phyloP scores from a whole-genome alignment of 1,140 invertebrate genomes.

The Helicoverpa armigera region DNA sequence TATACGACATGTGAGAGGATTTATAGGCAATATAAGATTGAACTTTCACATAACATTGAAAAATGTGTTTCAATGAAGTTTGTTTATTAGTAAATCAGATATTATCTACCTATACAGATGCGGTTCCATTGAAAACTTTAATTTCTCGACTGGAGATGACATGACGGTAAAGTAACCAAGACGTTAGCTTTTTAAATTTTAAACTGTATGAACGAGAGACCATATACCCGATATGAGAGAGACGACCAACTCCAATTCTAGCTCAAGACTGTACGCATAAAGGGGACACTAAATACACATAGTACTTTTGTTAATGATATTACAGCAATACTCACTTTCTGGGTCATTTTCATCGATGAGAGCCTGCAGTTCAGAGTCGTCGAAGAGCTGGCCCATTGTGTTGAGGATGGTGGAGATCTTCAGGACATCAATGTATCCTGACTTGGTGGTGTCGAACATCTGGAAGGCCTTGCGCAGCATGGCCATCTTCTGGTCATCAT shows the following conservation, averaged over 20 bases:
- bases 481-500: slow-evolving; percentile 94
- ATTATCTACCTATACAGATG: background rate
- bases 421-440: slow-evolving; percentile 95
- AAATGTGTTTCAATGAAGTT: background rate
- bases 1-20: background rate
- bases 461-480: slow-evolving; percentile 97
- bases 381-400: slow-evolving; percentile 97
- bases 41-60: background rate
- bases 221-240: no score
- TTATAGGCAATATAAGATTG: background rate
- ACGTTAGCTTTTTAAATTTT: no score
- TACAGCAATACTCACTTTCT: slow-evolving; percentile 87
- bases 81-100: background rate
- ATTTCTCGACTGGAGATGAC: background rate
- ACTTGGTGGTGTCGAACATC: slow-evolving; percentile 97
- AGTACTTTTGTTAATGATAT: no score
- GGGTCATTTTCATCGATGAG: slow-evolving; percentile 95
- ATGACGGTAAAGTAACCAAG: no score
- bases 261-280: background rate
- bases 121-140: background rate
- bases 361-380: slow-evolving; percentile 94
- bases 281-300: no score
- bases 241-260: no score
- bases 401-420: slow-evolving; percentile 97
- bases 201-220: no score